phyloP scores from a whole-genome alignment of 2,113 vertebrate genomes.

The Cyanoliseus patagonus region DNA sequence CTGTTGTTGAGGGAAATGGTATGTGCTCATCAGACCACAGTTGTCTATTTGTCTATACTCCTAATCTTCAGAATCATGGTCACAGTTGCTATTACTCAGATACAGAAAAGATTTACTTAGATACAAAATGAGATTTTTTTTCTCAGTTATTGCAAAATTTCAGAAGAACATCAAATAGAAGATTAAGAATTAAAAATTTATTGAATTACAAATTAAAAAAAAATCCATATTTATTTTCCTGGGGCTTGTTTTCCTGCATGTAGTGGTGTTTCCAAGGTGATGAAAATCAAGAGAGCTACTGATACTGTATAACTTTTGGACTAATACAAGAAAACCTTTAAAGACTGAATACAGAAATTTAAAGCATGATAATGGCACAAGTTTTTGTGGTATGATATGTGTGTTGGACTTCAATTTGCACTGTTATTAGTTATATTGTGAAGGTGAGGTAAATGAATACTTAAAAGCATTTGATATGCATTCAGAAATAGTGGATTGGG shows the following conservation, averaged over 20 bases:
- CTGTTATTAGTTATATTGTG: not conserved
- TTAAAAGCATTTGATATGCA: not conserved
- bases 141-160: not conserved
- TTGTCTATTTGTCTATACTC: not conserved
- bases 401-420: not conserved
- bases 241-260: constrained; percentile 9
- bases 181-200: not conserved
- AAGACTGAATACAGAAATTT: not conserved
- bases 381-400: not conserved
- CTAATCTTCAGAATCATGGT: not conserved
- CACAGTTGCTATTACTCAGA: not conserved
- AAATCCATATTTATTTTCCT: not conserved
- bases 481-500: not conserved
- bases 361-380: not conserved
- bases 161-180: not conserved
- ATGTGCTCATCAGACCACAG: not conserved
- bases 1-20: not conserved
- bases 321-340: not conserved
- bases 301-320: not conserved
- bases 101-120: not conserved
- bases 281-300: not conserved
- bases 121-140: not conserved
- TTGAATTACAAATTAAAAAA: not conserved
- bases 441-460: not conserved
- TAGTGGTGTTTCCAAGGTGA: constrained; percentile 71